These are phyloP conservation scores for Stenotaenia linearis DNA, from an alignment of 2,888 invertebrate species.

Conservation along the genomic window DNA sequence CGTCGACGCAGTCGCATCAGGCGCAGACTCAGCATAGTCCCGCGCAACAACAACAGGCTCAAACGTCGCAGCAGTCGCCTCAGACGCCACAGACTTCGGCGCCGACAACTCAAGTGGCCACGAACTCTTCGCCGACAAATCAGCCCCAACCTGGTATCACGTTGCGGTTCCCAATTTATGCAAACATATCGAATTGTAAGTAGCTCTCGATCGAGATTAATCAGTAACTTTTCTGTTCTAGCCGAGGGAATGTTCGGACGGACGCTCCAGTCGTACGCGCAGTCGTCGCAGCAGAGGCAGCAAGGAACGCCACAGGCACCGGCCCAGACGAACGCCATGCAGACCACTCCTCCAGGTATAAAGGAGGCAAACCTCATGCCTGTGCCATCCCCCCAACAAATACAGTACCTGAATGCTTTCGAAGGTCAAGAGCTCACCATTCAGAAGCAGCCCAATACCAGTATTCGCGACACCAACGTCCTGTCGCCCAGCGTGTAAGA, in stretches of 20 bases:
- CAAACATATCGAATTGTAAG: not conserved
- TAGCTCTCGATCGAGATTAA: not conserved
- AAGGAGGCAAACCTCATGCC: conserved; percentile 90
- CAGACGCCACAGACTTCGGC: not conserved
- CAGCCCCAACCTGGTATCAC: conserved; percentile 7
- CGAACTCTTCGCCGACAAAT: not conserved
- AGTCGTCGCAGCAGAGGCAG: conserved; percentile 53
- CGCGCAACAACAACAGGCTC: not conserved
- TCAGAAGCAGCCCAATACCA: conserved; percentile 90
- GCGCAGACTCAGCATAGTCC: not conserved
- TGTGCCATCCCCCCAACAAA: conserved; percentile 92
- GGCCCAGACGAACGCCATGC: conserved; percentile 41
- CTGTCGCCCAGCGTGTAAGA: conserved; percentile 39
- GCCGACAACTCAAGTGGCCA: not conserved
- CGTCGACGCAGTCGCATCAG: not conserved
- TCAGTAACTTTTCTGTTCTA: conserved; percentile 41
- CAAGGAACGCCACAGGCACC: conserved; percentile 38
- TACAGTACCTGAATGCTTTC: conserved; percentile 89
- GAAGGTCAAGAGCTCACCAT: conserved; percentile 94
- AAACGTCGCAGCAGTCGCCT: not conserved
- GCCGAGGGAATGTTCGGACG: conserved; percentile 61
- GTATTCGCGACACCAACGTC: conserved; percentile 61
- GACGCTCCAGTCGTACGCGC: conserved; percentile 59
- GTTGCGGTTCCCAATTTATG: not conserved
- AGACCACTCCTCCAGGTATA: conserved; percentile 47